Evolutionary conservation across 1,140 invertebrate genomes (phyloP).

Genomic region (Pseudomyrmex gracilis): DNA sequence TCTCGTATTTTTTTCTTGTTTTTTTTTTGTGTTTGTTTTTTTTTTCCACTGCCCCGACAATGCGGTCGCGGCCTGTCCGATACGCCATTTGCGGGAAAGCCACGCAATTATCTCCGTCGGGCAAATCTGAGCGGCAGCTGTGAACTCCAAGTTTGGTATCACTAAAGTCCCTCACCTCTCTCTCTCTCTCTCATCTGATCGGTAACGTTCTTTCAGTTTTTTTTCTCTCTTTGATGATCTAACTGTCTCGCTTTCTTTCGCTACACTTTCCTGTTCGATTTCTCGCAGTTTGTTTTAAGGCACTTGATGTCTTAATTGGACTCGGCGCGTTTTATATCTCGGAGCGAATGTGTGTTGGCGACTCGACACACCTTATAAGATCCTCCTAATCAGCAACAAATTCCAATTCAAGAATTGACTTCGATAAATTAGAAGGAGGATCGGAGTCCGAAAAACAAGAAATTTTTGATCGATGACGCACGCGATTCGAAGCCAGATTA

Average conservation of each 20-base stretch:
- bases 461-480: conserved; percentile 17
- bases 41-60: conserved; percentile 57
- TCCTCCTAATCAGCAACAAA: conserved; percentile 29
- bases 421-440: background rate
- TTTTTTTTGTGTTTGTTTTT: conserved; percentile 62
- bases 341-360: background rate
- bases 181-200: conserved; percentile 9
- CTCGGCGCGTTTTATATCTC: conserved; percentile 59
- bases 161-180: conserved; percentile 25
- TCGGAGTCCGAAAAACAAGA: background rate
- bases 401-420: background rate
- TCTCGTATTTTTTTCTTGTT: conserved; percentile 66
- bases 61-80: conserved; percentile 58
- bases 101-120: conserved; percentile 82
- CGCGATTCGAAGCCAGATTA: no score
- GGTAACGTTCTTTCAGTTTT: conserved; percentile 17
- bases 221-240: conserved; percentile 25
- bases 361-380: background rate
- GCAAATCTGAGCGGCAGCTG: conserved; percentile 83
- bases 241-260: conserved; percentile 4
- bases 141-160: conserved; percentile 79
- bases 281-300: conserved; percentile 66
- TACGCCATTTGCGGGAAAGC: conserved; percentile 84
- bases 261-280: conserved; percentile 45
- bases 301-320: conserved; percentile 84